Evolutionary conservation across 1,140 invertebrate species (phyloP).

Genomic region (Cydia amplana): DNA sequence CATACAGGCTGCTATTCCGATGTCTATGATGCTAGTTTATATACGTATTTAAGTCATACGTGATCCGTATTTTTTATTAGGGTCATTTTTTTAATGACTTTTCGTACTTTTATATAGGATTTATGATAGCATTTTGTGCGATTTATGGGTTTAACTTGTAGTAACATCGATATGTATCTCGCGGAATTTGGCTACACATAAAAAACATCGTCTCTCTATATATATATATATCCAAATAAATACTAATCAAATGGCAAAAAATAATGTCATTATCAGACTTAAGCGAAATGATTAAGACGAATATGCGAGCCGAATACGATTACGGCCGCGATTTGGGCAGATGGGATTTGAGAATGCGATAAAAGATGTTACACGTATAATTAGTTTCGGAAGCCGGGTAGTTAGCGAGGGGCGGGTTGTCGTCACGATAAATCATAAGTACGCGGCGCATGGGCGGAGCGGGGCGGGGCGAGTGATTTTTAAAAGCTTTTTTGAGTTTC

Average conservation of each 20-base stretch:
- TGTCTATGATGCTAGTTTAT: neutral
- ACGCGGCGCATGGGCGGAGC: constrained; percentile 68
- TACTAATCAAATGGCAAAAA: constrained; percentile 3
- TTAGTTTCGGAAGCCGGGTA: constrained; percentile 72
- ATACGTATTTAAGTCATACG: neutral
- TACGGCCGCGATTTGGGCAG: constrained; percentile 43
- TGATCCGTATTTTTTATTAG: too few relatives aligned
- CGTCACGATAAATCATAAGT: constrained; percentile 78
- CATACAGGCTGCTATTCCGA: neutral
- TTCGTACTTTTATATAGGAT: too few relatives aligned
- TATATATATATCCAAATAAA: constrained; percentile 6
- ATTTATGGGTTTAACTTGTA: too few relatives aligned
- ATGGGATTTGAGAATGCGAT: constrained; percentile 54
- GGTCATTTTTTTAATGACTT: too few relatives aligned
- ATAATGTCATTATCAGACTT: constrained; percentile 18
- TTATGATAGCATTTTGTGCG: too few relatives aligned
- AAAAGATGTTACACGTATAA: constrained; percentile 68
- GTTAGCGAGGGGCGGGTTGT: constrained; percentile 75
- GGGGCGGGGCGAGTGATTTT: constrained; percentile 76
- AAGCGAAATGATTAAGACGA: constrained; percentile 46
- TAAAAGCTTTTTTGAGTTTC: constrained; percentile 77
- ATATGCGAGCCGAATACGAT: constrained; percentile 50
- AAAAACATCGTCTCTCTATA: neutral
- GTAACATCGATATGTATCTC: too few relatives aligned
- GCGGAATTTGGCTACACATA: neutral